Evolutionary conservation across 2,113 vertebrate species (phyloP), one percentile per base, ranked within the genome.

Genomic region (Hypocryptadius cinnamomeus): DNA sequence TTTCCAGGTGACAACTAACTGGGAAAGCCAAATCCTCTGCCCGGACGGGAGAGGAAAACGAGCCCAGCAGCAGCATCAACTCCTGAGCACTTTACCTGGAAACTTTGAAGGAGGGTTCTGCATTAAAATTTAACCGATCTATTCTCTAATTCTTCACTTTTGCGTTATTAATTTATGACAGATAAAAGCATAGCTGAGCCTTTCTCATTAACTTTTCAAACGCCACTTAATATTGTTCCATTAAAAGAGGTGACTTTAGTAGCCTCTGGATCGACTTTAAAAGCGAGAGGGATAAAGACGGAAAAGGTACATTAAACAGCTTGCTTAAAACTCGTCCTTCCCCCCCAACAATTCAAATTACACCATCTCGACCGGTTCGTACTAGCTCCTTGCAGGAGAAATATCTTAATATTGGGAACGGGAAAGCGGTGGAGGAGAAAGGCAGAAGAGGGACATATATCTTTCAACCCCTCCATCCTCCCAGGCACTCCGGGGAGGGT

Each of bases 121-220:
- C 91, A 96, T 96, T 95, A 96, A 96, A 96, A 91, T 96, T 96
- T 95, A 96, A 96, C 82, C 42, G 40, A 30, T 93, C 93, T 94
- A 91, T 94, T 97, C 85, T 95, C 91, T 71, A 76, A 88, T 94
- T 94, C 94, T 92, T 95, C 91, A 83, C 85, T 94, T 95, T 90
- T 92, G 91, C 79, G 81, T 96, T 93, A 96, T 95, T 97, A 97
- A 97, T 97, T 97, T 95, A 97, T 96, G 95, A 92, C 83, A 93
- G 94, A 96, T 96, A 96, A 96, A 97, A 96, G 95, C 95, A 78
- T 73, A 31, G 90, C 94, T 93, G 90, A 95, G 94, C 94, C 95
- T 79, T 42, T 50, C 95, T 96, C 95, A 97, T 96, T 95, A 97
- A 96, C 96, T 97, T 97, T 92, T 92, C 89, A 86, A 90, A 95